These are phyloP conservation scores for Schizopygopsis pylzovi DNA, from an alignment of 2,797 vertebrate genomes.

Conservation along the genomic window DNA sequence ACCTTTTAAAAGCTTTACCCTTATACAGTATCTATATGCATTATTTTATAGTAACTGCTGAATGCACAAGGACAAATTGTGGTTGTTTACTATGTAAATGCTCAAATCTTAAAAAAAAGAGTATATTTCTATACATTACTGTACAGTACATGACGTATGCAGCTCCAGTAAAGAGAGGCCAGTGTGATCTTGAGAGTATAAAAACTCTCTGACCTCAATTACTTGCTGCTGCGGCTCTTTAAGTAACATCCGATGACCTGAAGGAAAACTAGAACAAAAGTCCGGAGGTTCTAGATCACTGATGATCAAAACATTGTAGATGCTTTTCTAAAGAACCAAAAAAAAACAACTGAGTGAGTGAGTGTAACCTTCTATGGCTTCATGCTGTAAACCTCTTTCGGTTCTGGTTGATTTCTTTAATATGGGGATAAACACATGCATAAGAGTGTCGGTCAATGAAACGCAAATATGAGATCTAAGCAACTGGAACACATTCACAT, in stretches of 20 bases:
- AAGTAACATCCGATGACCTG: background rate
- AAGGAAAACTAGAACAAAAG: background rate
- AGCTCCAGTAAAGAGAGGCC: background rate
- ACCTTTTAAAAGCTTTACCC: background rate
- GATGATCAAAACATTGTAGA: background rate
- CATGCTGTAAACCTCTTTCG: background rate
- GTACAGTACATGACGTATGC: background rate
- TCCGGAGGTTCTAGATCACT: background rate
- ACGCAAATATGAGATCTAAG: background rate
- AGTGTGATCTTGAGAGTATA: slow-evolving; percentile 2
- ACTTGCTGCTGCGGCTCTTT: background rate
- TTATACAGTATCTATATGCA: background rate
- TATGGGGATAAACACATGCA: background rate
- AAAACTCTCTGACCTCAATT: background rate
- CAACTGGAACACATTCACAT: background rate
- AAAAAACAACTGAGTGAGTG: background rate
- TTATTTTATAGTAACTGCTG: background rate
- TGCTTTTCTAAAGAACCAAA: background rate
- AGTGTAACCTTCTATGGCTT: background rate
- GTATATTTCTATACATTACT: background rate
- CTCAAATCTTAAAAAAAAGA: background rate
- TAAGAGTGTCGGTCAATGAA: background rate
- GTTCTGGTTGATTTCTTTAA: background rate
- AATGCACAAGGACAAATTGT: background rate
- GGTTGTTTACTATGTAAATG: background rate